Conservation (phyloP, 2,888 invertebrate species). For the Drosophila ezoana region DNA sequence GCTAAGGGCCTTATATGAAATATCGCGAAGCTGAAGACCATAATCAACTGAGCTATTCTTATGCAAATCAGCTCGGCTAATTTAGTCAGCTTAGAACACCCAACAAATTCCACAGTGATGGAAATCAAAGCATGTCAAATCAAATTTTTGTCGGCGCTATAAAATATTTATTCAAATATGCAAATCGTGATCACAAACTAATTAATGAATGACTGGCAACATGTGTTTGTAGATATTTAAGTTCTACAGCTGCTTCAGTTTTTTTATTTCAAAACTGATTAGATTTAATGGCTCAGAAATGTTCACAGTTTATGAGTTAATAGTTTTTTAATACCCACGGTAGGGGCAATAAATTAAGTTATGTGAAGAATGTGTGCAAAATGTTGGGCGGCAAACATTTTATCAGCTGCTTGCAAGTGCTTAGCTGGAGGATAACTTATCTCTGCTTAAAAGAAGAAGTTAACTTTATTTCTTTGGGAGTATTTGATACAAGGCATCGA, state of each 20-base stretch:
- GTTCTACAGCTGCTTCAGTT: not conserved
- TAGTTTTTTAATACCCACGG: not conserved
- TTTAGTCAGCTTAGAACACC: slow-evolving; percentile 28
- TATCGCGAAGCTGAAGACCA: not conserved
- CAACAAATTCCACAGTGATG: slow-evolving; percentile 4
- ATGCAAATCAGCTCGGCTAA: slow-evolving; percentile 38
- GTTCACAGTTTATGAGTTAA: not conserved
- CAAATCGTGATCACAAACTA: not conserved
- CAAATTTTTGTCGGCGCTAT: not conserved
- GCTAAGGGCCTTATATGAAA: not conserved
- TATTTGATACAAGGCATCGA: too few relatives aligned
- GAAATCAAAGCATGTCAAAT: slow-evolving; percentile 2
- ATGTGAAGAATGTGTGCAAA: too few relatives aligned
- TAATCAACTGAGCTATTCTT: slow-evolving; percentile 19
- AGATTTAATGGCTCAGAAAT: not conserved
- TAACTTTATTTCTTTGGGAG: too few relatives aligned
- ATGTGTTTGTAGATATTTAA: not conserved
- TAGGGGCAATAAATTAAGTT: not conserved
- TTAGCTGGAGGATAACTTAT: too few relatives aligned
- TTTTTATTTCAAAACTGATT: not conserved
- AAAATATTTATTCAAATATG: slow-evolving; percentile 4
- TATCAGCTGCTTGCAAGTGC: too few relatives aligned
- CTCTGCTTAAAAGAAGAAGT: too few relatives aligned
- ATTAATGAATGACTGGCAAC: not conserved
- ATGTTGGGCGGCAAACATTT: too few relatives aligned